Percentiles rank a stretch among this genome's conserved stretches.
These are phyloP conservation scores for Ophion ventricosus DNA, from an alignment of 2,888 invertebrate genomes.

Conservation along the genomic window DNA sequence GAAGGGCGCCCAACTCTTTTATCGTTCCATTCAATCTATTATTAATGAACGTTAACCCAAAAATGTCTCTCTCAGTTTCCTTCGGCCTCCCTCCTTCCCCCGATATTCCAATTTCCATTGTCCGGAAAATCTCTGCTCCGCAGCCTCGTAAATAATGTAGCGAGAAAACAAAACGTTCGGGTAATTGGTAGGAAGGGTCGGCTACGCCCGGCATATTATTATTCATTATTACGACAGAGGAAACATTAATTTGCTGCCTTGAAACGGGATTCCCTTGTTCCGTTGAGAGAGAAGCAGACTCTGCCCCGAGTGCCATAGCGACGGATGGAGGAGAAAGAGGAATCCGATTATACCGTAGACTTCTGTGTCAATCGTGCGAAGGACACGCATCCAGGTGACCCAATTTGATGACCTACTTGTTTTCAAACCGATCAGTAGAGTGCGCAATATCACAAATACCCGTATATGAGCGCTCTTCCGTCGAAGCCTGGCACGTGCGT, in stretches of 20 bases:
- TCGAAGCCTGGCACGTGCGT: conserved; percentile 14
- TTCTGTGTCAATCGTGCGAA: conserved; percentile 31
- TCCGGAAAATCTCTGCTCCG: not conserved
- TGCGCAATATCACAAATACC: conserved; percentile 11
- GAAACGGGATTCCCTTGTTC: conserved; percentile 47
- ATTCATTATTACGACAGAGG: conserved; percentile 19
- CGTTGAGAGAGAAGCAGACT: conserved; percentile 12
- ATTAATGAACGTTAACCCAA: too few species aligned
- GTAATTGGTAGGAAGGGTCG: not conserved
- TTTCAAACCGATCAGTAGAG: conserved; percentile 14
- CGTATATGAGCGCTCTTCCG: not conserved
- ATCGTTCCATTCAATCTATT: too few species aligned
- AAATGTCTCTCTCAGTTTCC: not conserved
- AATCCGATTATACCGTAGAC: conserved; percentile 51
- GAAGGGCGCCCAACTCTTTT: too few species aligned
- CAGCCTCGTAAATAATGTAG: not conserved
- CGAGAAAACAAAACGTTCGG: not conserved
- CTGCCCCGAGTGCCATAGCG: not conserved
- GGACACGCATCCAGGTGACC: conserved; percentile 52
- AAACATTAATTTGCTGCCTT: conserved; percentile 51
- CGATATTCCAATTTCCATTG: not conserved
- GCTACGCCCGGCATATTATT: not conserved
- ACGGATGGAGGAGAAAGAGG: not conserved
- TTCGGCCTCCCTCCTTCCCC: not conserved
- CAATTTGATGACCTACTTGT: conserved; percentile 61